Evolutionary conservation across 1,140 invertebrate species (phyloP), one percentile per base, ranked within the genome.

Genomic region (Tetraneura akinire): DNA sequence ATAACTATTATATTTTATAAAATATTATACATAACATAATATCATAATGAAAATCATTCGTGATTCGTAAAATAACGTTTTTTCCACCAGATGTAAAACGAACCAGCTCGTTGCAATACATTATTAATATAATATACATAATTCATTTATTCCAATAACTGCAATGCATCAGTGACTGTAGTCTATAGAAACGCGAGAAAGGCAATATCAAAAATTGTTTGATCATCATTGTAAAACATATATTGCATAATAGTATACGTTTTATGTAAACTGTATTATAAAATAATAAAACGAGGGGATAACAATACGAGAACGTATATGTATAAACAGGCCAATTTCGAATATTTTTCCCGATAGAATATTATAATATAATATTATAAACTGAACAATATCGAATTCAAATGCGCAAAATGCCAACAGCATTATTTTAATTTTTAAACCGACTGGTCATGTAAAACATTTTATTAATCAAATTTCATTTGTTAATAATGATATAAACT

Each of bases 131-230:
- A 60, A 9, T 23, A 47, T 53, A 55, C n/a, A 55, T n/a, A 62
- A 62, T 62, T 62, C 14, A 32, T 62, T 32, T 37, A 18, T n/a
- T 62, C 23, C 60, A 37, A 32, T 62, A 62, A 62, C 26, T 32
- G 29, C 32, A 62, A 62, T 62, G 60, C 29, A 18, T 62, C 60
- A 14, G 60, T 32, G 29, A 14, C 4, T 26, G 8, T 26, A n/a
- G 60, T 32, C 60, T 26, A 62, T 62, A 62, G 29, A 62, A 32
- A 62, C 57, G 16, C 14, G 57, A 29, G n/a, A n/a, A n/a, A n/a
- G n/a, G n/a, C n/a, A n/a, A n/a, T n/a, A n/a, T 26, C 60, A 26
- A 62, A 62, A 62, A 26, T 37, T 23, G 18, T 62, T 62, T 62
- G 26, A 62, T 62, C 60, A 37, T 62, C 60, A 37, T 62, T 32